Conservation (phyloP, 2,888 invertebrate genomes). For the Drosophila siamana region DNA sequence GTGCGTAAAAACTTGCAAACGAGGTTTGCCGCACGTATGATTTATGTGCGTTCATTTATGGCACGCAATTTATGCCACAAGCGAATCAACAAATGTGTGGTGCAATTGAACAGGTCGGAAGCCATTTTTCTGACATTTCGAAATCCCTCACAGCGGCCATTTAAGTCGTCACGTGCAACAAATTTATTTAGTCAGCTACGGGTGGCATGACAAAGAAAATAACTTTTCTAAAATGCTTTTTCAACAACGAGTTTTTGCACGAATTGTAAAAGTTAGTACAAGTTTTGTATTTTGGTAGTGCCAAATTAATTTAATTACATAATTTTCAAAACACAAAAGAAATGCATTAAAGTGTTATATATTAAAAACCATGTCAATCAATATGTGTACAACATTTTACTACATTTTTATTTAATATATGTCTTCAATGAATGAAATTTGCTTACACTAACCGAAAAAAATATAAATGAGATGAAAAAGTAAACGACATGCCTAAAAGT, state of each 20-base stretch:
- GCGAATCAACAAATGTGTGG: slow-evolving; percentile 62
- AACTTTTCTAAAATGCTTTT: slow-evolving; percentile 24
- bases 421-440: too few relatives aligned
- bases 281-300: background rate
- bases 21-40: slow-evolving; percentile 64
- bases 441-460: too few relatives aligned
- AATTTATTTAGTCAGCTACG: slow-evolving; percentile 51
- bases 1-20: slow-evolving; percentile 65
- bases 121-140: slow-evolving; percentile 15
- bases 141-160: slow-evolving; percentile 50
- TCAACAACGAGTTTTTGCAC: slow-evolving; percentile 2
- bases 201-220: slow-evolving; percentile 5
- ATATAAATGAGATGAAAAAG: too few relatives aligned
- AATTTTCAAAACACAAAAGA: too few relatives aligned
- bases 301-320: background rate
- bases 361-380: background rate
- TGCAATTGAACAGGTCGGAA: slow-evolving; percentile 46
- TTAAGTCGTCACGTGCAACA: slow-evolving; percentile 65
- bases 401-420: too few relatives aligned
- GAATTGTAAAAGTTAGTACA: slow-evolving; percentile 2
- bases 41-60: slow-evolving; percentile 69
- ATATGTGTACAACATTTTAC: background rate
- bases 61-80: slow-evolving; percentile 57
- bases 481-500: too few relatives aligned
- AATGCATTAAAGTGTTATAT: too few relatives aligned